These are phyloP conservation scores for Corythornis leucogaster DNA, from an alignment of 2,797 vertebrate genomes.

Conservation along the genomic window DNA sequence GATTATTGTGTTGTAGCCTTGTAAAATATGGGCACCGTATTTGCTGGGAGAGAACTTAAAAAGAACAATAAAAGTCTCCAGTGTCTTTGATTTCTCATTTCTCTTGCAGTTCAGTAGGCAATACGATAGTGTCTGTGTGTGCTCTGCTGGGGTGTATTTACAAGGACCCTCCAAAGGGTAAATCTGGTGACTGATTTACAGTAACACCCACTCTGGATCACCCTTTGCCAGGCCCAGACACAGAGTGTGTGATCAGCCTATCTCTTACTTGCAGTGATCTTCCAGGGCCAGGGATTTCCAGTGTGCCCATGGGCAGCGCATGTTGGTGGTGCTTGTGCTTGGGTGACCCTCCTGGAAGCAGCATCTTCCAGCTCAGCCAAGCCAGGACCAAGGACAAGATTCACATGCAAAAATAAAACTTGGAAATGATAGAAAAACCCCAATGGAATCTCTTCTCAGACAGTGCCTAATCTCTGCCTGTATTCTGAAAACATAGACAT, in stretches of 20 bases:
- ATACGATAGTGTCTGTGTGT: background rate
- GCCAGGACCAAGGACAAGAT: background rate
- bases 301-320: background rate
- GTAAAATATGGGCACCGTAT: constrained; percentile 55
- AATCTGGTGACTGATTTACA: background rate
- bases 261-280: background rate
- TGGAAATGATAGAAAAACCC: background rate
- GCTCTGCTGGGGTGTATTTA: background rate
- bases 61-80: constrained; percentile 43
- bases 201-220: background rate
- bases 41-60: constrained; percentile 49
- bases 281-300: background rate
- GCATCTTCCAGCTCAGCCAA: background rate
- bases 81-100: constrained; percentile 43
- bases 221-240: background rate
- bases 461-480: constrained; percentile 47
- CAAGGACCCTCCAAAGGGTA: rapidly evolving
- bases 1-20: constrained; percentile 56
- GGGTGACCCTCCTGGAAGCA: background rate
- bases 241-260: background rate
- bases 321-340: background rate
- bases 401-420: background rate
- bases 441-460: constrained; percentile 35
- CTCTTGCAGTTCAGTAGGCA: background rate
- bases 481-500: constrained; percentile 55